A percentile compares a stretch with the other conserved stretches of the same genome.
phyloP scores from a whole-genome alignment of 2,113 vertebrate species.

The Mobula birostris region DNA sequence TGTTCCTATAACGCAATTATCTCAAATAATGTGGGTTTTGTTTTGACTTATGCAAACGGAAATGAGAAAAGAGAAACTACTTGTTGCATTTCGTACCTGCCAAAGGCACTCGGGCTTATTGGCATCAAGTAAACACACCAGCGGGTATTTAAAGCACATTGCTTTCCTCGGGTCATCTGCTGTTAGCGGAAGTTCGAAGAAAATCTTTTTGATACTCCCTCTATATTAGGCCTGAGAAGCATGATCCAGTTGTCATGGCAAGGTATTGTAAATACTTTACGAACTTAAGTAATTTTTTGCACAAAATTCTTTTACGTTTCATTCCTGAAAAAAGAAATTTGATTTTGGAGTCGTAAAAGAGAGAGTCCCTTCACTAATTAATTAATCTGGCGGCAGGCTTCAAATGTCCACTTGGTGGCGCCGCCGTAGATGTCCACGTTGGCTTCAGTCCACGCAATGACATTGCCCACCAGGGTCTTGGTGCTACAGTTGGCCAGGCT shows the following conservation, averaged over 20 bases:
- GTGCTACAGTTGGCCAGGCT: constrained; percentile 86
- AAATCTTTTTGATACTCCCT: not conserved
- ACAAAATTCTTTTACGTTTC: constrained; percentile 1
- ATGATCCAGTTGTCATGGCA: constrained; percentile 26
- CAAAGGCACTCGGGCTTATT: constrained; percentile 77
- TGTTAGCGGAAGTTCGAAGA: not conserved
- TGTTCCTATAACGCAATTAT: constrained; percentile 23
- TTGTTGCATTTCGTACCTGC: constrained; percentile 57
- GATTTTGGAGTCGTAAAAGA: constrained; percentile 14
- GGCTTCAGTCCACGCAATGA: constrained; percentile 85
- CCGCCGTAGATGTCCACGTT: constrained; percentile 89
- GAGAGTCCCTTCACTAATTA: constrained; percentile 45
- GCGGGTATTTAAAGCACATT: not conserved
- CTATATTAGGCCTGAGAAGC: constrained; percentile 27
- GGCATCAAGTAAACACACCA: constrained; percentile 50
- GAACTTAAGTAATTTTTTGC: constrained; percentile 25
- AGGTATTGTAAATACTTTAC: constrained; percentile 22
- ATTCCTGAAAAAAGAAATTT: constrained; percentile 23
- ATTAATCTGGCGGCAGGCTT: constrained; percentile 88
- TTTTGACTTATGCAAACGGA: not conserved
- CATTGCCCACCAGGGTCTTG: constrained; percentile 75
- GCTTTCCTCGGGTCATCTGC: not conserved
- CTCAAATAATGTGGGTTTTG: not conserved
- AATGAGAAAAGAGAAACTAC: constrained; percentile 1
- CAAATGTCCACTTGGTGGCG: constrained; percentile 92